phyloP scores from a whole-genome alignment of 2,888 invertebrate species.

The Xanthostigma xanthostigma region DNA sequence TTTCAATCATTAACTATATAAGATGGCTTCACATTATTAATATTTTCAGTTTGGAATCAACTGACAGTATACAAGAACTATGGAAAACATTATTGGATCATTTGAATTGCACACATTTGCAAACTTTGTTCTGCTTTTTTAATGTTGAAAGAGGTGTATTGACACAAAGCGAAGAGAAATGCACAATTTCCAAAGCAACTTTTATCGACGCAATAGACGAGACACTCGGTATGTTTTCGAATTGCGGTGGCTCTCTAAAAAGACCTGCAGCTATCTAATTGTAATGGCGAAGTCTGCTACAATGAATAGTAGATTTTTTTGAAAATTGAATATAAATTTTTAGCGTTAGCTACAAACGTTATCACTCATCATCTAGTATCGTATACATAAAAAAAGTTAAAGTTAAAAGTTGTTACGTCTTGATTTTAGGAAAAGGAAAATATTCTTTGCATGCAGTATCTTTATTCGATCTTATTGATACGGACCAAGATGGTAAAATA shows the following conservation, averaged over 20 bases:
- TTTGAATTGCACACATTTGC: conserved; percentile 16
- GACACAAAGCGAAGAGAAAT: conserved; percentile 12
- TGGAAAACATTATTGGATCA: conserved; percentile 19
- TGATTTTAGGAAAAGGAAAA: conserved; percentile 20
- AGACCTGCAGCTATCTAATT: no score
- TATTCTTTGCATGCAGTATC: conserved; percentile 21
- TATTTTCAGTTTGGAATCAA: conserved; percentile 15
- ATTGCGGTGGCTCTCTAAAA: no score
- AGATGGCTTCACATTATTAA: no score
- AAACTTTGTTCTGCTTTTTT: conserved; percentile 17
- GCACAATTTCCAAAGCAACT: conserved; percentile 19
- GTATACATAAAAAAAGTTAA: no score
- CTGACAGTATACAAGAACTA: conserved; percentile 11
- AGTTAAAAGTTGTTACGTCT: neutral
- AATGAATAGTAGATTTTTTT: no score
- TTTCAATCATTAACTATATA: neutral
- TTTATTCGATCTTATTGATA: conserved; percentile 23
- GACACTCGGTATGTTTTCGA: conserved; percentile 20
- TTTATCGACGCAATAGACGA: conserved; percentile 23
- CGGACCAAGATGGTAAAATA: conserved; percentile 16
- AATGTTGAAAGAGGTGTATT: conserved; percentile 9
- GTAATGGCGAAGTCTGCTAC: no score
- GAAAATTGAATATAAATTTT: no score
- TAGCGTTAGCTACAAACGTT: no score
- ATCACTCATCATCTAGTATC: no score